These are phyloP conservation scores for Sebastes nivosus DNA, from an alignment of 2,797 vertebrate genomes.

Conservation along the genomic window DNA sequence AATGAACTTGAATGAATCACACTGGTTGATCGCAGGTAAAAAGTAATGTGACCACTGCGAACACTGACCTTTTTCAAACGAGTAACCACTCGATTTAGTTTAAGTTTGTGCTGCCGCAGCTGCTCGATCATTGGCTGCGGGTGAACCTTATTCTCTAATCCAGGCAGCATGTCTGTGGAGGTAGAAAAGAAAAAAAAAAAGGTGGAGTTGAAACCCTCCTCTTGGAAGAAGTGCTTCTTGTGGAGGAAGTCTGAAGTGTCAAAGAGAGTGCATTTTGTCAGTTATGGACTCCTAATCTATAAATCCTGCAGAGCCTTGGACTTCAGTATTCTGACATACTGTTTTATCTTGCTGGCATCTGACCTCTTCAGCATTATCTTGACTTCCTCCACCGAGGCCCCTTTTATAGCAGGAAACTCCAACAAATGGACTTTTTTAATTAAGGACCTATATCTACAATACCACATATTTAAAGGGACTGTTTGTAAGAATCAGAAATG, in stretches of 20 bases:
- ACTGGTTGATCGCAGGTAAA: not conserved
- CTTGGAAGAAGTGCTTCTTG: not conserved
- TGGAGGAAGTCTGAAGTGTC: not conserved
- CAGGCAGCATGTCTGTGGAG: constrained; percentile 57
- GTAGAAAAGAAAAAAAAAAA: not conserved
- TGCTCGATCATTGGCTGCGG: constrained; percentile 46
- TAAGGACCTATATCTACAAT: not conserved
- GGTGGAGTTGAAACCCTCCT: not conserved
- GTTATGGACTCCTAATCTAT: not conserved
- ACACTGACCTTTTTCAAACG: constrained; percentile 49
- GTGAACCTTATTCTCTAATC: constrained; percentile 60
- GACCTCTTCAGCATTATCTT: not conserved
- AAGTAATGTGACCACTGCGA: not conserved
- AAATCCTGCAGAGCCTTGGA: not conserved
- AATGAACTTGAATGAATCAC: not conserved
- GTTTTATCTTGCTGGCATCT: not conserved
- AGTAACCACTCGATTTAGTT: not conserved
- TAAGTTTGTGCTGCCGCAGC: not conserved
- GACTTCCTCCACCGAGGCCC: not conserved
- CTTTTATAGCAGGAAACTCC: not conserved
- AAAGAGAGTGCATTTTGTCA: not conserved
- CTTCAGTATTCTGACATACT: not conserved
- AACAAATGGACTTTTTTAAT: not conserved
- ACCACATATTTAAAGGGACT: not conserved
- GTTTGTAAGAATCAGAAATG: too few species aligned